Evolutionary conservation across 2,888 invertebrate genomes (phyloP).

Genomic region (Amblyteles armatorius): DNA sequence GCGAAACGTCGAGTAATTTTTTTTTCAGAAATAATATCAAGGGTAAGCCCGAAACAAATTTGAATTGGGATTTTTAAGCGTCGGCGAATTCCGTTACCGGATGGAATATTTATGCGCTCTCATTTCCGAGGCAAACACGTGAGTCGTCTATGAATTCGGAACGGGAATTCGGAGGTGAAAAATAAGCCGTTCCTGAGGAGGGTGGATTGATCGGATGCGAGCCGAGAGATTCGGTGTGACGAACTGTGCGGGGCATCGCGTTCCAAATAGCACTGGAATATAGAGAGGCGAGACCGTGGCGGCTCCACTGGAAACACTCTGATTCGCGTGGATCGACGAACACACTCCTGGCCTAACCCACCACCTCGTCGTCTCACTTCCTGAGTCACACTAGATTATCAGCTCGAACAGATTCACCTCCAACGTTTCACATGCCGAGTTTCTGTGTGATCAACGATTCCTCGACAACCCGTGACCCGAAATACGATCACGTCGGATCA

Average conservation of each 20-base stretch:
- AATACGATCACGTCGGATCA: conserved; percentile 35
- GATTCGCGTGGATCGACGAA: conserved; percentile 31
- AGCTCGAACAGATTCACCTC: conserved; percentile 42
- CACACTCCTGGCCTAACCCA: conserved; percentile 17
- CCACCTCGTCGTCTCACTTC: conserved; percentile 22
- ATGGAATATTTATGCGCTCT: neutral
- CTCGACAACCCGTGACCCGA: conserved; percentile 50
- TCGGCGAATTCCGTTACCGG: neutral
- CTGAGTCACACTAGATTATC: conserved; percentile 43
- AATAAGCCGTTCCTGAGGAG: conserved; percentile 1
- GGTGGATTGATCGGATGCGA: conserved; percentile 4
- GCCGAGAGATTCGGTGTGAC: conserved; percentile 25
- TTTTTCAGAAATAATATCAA: neutral
- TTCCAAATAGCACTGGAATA: conserved; percentile 6
- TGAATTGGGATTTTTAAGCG: neutral
- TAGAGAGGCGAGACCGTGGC: conserved; percentile 11
- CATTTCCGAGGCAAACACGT: neutral
- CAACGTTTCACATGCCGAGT: conserved; percentile 50
- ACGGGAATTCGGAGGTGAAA: neutral
- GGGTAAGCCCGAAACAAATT: neutral
- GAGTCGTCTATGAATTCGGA: conserved; percentile 6
- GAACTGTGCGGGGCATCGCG: conserved; percentile 21
- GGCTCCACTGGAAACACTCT: conserved; percentile 28
- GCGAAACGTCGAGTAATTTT: neutral
- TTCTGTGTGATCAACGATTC: conserved; percentile 53